phyloP scores from a whole-genome alignment of 1,140 invertebrate genomes.

The Saxidomus purpurata region DNA sequence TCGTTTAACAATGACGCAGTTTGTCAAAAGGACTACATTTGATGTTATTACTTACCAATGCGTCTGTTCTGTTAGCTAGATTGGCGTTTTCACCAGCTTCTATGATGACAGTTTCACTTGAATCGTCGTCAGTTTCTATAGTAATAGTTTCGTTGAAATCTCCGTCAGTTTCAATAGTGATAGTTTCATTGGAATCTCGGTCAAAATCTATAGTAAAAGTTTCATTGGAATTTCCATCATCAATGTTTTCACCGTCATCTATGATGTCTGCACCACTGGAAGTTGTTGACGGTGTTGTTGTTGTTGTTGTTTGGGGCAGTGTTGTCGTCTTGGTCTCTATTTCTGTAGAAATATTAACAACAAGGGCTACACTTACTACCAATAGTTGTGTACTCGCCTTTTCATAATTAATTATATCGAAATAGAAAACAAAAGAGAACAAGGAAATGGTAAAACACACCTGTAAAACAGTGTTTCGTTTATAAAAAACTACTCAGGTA shows the following conservation, averaged over 20 bases:
- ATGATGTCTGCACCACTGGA: neutral
- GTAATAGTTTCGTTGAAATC: neutral
- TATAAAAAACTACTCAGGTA: no score
- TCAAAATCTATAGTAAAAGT: no score
- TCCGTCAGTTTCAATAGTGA: neutral
- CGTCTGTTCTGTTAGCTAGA: conserved; percentile 14
- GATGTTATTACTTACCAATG: neutral
- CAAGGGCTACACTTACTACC: no score
- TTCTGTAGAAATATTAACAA: no score
- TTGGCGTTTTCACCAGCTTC: neutral
- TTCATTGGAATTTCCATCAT: neutral
- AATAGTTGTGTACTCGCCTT: no score
- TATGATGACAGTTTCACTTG: neutral
- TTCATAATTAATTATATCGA: no score
- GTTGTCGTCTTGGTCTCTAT: neutral
- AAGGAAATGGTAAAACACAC: no score
- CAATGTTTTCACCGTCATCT: neutral
- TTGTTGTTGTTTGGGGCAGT: neutral
- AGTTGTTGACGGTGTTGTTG: neutral
- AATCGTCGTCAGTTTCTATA: neutral
- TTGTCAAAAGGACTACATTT: no score
- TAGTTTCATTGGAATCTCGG: neutral
- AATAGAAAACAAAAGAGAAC: no score
- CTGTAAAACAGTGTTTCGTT: no score
- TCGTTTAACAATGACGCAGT: no score